These are phyloP conservation scores for Saxidomus purpurata DNA, from an alignment of 1,140 invertebrate species.

Conservation along the genomic window DNA sequence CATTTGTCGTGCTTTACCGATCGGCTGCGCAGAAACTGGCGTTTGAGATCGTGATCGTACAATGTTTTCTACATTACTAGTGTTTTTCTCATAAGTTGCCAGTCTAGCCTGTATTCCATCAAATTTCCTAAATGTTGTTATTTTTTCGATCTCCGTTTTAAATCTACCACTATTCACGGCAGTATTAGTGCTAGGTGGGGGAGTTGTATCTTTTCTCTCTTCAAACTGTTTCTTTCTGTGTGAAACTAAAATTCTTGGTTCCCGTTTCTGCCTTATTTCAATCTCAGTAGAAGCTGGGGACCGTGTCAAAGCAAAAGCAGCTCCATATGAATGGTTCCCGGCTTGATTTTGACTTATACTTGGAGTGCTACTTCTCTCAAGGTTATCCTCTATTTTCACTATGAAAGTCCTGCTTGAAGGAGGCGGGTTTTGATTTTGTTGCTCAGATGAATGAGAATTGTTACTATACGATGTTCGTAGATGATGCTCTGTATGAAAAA, in stretches of 20 bases:
- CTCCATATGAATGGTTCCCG: slow-evolving; percentile 73
- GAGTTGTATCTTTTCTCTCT: slow-evolving; percentile 71
- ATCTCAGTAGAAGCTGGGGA: slow-evolving; percentile 77
- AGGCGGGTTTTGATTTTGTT: slow-evolving; percentile 60
- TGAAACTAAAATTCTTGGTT: slow-evolving; percentile 72
- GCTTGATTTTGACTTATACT: slow-evolving; percentile 46
- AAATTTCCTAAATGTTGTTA: slow-evolving; percentile 79
- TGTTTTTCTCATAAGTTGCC: slow-evolving; percentile 79
- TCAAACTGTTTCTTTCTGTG: slow-evolving; percentile 83
- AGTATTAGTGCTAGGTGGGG: not conserved
- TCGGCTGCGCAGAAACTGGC: slow-evolving; percentile 46
- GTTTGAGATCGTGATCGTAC: slow-evolving; percentile 47
- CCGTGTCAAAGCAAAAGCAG: slow-evolving; percentile 79
- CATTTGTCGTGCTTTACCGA: slow-evolving; percentile 62
- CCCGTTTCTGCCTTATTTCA: slow-evolving; percentile 74
- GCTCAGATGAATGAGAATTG: slow-evolving; percentile 55
- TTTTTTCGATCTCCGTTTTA: slow-evolving; percentile 82
- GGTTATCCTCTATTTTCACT: slow-evolving; percentile 71
- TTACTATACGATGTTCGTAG: slow-evolving; percentile 68
- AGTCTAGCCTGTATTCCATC: slow-evolving; percentile 77
- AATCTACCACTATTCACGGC: slow-evolving; percentile 68
- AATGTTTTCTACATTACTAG: slow-evolving; percentile 30
- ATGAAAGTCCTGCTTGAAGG: slow-evolving; percentile 72
- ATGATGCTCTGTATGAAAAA: slow-evolving; percentile 67
- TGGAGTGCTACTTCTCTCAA: slow-evolving; percentile 65